Evolutionary conservation across 2,888 invertebrate species (phyloP).

Genomic region (Luperina nickerlii): DNA sequence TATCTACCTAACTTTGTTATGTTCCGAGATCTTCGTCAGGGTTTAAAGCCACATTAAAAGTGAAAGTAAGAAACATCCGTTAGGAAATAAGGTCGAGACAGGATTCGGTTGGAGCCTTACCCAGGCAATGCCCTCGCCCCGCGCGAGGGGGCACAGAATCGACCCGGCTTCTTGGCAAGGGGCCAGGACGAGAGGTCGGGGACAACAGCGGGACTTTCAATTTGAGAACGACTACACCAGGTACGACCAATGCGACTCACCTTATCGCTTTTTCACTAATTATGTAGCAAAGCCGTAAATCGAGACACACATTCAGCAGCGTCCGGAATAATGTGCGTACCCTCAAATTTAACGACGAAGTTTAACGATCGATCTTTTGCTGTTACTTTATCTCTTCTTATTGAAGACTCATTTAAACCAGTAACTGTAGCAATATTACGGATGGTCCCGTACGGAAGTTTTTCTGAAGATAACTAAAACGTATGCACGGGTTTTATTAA

Average conservation of each 20-base stretch:
- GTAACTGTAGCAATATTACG: constrained; percentile 35
- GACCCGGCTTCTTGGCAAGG: constrained; percentile 81
- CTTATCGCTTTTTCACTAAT: constrained; percentile 48
- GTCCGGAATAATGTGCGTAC: constrained; percentile 12
- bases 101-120: constrained; percentile 62
- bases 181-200: constrained; percentile 76
- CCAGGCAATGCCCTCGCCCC: constrained; percentile 64
- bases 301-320: constrained; percentile 6
- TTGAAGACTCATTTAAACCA: constrained; percentile 24
- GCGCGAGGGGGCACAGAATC: constrained; percentile 74
- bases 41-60: constrained; percentile 59
- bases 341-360: constrained; percentile 12
- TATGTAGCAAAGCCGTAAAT: constrained; percentile 34
- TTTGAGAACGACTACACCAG: constrained; percentile 76
- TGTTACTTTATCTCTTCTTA: constrained; percentile 26
- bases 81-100: constrained; percentile 69
- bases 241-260: constrained; percentile 64
- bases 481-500: constrained; percentile 6
- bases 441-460: constrained; percentile 24
- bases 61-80: constrained; percentile 60
- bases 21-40: constrained; percentile 25
- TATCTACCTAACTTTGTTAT: constrained; percentile 5
- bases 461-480: constrained; percentile 7
- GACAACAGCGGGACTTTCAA: constrained; percentile 76
- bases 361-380: constrained; percentile 23